Evolutionary conservation across 2,888 invertebrate genomes (phyloP).

Genomic region (Stenolophus ochropezus): DNA sequence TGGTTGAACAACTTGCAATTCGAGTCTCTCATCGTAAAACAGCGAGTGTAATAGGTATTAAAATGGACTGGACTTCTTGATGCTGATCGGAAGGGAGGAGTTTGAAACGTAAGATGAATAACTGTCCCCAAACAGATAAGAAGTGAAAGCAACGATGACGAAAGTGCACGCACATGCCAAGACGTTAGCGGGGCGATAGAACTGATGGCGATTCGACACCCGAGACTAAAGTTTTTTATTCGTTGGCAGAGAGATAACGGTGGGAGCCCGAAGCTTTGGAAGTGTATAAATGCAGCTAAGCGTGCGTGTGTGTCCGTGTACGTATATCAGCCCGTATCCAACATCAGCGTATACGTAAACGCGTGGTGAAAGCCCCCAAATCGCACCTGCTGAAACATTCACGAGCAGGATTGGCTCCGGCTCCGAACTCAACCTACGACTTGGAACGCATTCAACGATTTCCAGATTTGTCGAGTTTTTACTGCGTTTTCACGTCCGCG

Average conservation of each 20-base stretch:
- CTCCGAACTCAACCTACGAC: slow-evolving; percentile 8
- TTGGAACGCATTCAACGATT: slow-evolving; percentile 34
- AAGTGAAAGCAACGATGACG: not conserved
- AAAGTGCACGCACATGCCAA: not conserved
- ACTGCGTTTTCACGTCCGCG: slow-evolving; percentile 38
- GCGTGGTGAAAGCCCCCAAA: slow-evolving; percentile 49
- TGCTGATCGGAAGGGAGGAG: too few species aligned
- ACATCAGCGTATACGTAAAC: slow-evolving; percentile 41
- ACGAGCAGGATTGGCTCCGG: slow-evolving; percentile 37
- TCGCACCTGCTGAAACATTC: slow-evolving; percentile 54
- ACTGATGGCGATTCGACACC: not conserved
- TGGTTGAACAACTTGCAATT: too few species aligned
- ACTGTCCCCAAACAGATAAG: too few species aligned
- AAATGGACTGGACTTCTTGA: too few species aligned
- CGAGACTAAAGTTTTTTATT: slow-evolving; percentile 27
- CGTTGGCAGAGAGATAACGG: slow-evolving; percentile 25
- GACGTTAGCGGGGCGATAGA: not conserved
- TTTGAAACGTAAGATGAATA: too few species aligned
- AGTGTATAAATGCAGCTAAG: slow-evolving; percentile 29
- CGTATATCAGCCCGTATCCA: slow-evolving; percentile 33
- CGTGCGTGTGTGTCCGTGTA: slow-evolving; percentile 5
- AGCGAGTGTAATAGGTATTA: too few species aligned
- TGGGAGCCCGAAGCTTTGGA: not conserved
- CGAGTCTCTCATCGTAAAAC: too few species aligned
- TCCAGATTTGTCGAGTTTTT: slow-evolving; percentile 45